Evolutionary conservation across 2,888 invertebrate species (phyloP), one percentile per base, ranked within the genome.

Genomic region (Torymus aiolomorphi): DNA sequence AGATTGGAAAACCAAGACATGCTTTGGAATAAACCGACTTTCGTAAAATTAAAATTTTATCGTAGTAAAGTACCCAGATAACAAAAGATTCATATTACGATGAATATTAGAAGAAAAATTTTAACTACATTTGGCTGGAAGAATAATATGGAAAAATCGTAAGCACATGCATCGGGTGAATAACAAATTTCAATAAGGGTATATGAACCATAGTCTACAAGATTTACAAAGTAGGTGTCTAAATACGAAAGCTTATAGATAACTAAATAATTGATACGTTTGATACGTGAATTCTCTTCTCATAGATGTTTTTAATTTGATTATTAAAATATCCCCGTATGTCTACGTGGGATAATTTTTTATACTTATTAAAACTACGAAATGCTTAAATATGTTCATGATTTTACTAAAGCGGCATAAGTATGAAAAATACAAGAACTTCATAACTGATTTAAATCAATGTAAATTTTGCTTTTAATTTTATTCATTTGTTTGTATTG

Each of bases 161-260:
- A 78, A 78, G 69, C 78, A 70, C 78, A 78, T 74, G 74, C 78
- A 74, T 14, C 18, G 11, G n/a, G 20, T 57, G 12, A 52, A 31
- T 16, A 67, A 20, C 13, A 67, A 20, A 72, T 67, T 62, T 14
- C 4, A 67, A 67, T 11, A 42, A 42, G 8, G 42, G 42, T 42
- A 49, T 31, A 49, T 2, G 49, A 16, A 69, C 59, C 24, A 18
- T 63, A 52, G 18, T 54, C 70, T 65, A 70, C 51, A 51, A 42
- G 13, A 54, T 63, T 67, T 49, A 12, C 31, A 63, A 24, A 5
- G 57, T 49, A 56, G 56, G 1, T 70, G 4, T 16, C 51, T 72
- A 72, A 72, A 16, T 42, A 31, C 24, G 62, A 72, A 62, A 72
- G 62, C 61, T 71, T 13, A 52, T 14, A 72, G 42, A 5, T 49